Base-by-base conservation (phyloP, 2,797 vertebrate species). In the Urophycis tenuis region DNA sequence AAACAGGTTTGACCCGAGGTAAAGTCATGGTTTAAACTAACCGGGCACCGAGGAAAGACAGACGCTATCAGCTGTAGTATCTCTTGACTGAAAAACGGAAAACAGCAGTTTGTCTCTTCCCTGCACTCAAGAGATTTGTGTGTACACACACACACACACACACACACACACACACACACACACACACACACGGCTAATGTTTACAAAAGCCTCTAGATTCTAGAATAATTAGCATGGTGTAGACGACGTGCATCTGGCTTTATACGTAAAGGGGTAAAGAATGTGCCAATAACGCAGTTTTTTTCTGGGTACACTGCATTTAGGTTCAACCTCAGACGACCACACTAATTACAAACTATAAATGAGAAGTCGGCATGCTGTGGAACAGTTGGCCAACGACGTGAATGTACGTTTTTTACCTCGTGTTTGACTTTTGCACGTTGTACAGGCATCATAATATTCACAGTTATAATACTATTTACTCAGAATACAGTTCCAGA, bases 331-430 rank as follows among this genome's bases (percentile, higher is more conserved):
- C 83, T 80, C 74, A 77, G 77, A 78, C 81, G 77, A 88, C 83
- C 87, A n/a, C 87, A 79, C 76, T 81, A 87, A 91, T 88, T 87
- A 83, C 81, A 82, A 82, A 70, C 76, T 84, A 78, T 82, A 88
- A 83, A 77, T 73, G 71, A 87, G 80, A 83, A 35, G 75, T 79
- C 73, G 83, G 69, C 2, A 31, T 71, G 69, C 30, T 70, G 29
- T 32, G 67, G 29, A 4, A 29, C 31, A 70, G 10, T n/a, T n/a
- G n/a, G n/a, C n/a, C n/a, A n/a, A n/a, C n/a, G n/a, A n/a, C n/a
- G n/a, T n/a, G 22, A 25, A 25, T 29, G 29, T 67, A 67, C 11
- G n/a, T n/a, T 29, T 12, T 67, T 25, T 10, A 29, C 17, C n/a
- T 12, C 29, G n/a, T 30, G 10, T 25, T 67, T 29, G n/a, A 67